Base-by-base conservation (phyloP, 2,113 vertebrate species). In the Tragelaphus buxtoni region DNA sequence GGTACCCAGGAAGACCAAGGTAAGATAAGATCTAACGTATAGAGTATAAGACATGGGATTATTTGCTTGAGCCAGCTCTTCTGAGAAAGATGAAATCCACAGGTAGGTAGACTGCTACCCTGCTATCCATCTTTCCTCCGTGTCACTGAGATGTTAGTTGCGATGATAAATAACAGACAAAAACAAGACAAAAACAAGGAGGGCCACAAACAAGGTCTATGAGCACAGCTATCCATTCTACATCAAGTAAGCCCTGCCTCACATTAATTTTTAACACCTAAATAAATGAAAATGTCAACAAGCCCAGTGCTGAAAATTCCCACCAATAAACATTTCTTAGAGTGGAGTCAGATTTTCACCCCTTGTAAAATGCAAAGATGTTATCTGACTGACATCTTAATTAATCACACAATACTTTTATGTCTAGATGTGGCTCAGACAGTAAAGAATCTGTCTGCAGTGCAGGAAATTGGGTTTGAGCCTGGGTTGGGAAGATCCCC, bases 261-360 rank as follows among this genome's bases (percentile, higher is more conserved):
- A 97, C 88, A 91, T 94, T 47, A 69, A 95, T 76, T 60, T 96
- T 96, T 92, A 94, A 91, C 85, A 72, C 51, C 60, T 74, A 94
- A 81, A 92, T 85, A 92, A 96, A 92, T 69, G 42, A 92, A 72
- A 22, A 32, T 35, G 24, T 85, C 82, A 69, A 47, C 10, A 14
- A 56, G 28, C 20, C 49, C 4, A 26, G 18, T 18, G 58, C 55
- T 77, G 5, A 96, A 69, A 90, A 88, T 49, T 13, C 74, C 49
- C 28, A 81, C 22, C 35, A 61, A 61, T n/a, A 80, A 88, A 90
- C 45, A 85, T 28, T 60, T 69, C 88, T 88, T 61, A 53, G 49
- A 47, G 6, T 35, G 53, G 45, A 47, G 9, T 63, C 28, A 17
- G 45, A 39, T 90, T 92, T 42, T 35, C 61, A n/a, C 9, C 3